A percentile compares a stretch with the other conserved stretches of the same genome.
phyloP scores from a whole-genome alignment of 1,140 invertebrate species.

The Hycleus cichorii region DNA sequence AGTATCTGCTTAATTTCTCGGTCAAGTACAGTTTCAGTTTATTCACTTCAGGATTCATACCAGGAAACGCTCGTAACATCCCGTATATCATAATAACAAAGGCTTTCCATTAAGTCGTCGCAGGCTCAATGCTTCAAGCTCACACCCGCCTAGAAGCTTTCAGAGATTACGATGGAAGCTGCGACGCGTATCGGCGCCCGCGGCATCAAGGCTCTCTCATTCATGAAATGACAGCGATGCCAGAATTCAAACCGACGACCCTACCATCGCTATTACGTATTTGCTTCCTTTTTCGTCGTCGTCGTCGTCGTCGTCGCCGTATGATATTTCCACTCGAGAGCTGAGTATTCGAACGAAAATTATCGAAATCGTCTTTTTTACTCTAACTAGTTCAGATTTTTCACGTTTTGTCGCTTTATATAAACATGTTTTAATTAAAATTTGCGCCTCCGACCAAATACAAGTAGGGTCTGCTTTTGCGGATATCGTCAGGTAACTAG shows the following conservation, averaged over 20 bases:
- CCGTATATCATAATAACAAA: slow-evolving; percentile 16
- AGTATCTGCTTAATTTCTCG: slow-evolving; percentile 1
- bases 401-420: too few relatives aligned
- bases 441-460: too few relatives aligned
- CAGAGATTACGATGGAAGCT: slow-evolving; percentile 31
- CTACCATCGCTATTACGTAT: background rate
- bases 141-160: slow-evolving; percentile 22
- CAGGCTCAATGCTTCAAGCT: slow-evolving; percentile 10
- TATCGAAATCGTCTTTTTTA: background rate
- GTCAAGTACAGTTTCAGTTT: background rate
- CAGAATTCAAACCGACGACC: slow-evolving; percentile 5
- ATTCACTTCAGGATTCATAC: slow-evolving; percentile 2
- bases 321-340: too few relatives aligned
- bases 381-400: background rate
- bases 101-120: slow-evolving; percentile 13
- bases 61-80: slow-evolving; percentile 7
- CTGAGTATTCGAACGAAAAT: too few relatives aligned
- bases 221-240: slow-evolving; percentile 28
- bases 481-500: too few relatives aligned
- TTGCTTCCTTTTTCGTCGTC: too few relatives aligned
- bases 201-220: slow-evolving; percentile 23
- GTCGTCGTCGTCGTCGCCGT: too few relatives aligned
- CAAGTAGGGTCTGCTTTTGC: too few relatives aligned
- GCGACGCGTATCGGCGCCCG: slow-evolving; percentile 29
- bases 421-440: too few relatives aligned